Evolutionary conservation across 2,888 invertebrate species (phyloP).

Genomic region (Philereme vetulata): DNA sequence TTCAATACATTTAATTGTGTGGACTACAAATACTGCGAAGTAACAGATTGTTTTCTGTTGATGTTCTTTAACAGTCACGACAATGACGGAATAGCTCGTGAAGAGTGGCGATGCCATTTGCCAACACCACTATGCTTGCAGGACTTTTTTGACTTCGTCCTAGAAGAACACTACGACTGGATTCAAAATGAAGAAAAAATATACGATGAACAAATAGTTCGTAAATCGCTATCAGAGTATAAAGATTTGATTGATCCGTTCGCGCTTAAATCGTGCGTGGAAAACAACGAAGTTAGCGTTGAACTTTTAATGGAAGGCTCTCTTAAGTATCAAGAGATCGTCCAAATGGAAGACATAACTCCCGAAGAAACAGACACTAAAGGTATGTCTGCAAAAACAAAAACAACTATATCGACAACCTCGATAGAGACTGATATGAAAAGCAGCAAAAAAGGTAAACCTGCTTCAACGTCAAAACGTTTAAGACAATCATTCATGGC

Average conservation of each 20-base stretch:
- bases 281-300: slow-evolving; percentile 56
- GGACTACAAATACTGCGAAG: slow-evolving; percentile 75
- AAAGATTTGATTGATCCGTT: slow-evolving; percentile 52
- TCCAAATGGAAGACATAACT: slow-evolving; percentile 43
- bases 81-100: slow-evolving; percentile 63
- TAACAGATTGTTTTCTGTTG: slow-evolving; percentile 68
- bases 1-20: slow-evolving; percentile 72
- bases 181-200: slow-evolving; percentile 67
- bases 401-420: slow-evolving; percentile 43
- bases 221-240: slow-evolving; percentile 51
- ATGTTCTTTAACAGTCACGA: slow-evolving; percentile 77
- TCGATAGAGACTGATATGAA: slow-evolving; percentile 51
- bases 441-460: slow-evolving; percentile 57
- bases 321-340: slow-evolving; percentile 63
- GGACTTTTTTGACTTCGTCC: slow-evolving; percentile 81
- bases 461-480: slow-evolving; percentile 48
- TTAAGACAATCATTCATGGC: slow-evolving; percentile 40
- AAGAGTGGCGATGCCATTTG: slow-evolving; percentile 76
- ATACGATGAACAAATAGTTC: slow-evolving; percentile 56
- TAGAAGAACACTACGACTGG: slow-evolving; percentile 79
- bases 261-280: slow-evolving; percentile 57
- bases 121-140: slow-evolving; percentile 78
- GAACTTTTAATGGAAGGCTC: slow-evolving; percentile 76
- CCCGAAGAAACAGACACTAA: slow-evolving; percentile 39
- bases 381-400: slow-evolving; percentile 39